These are phyloP conservation scores for Agapornis roseicollis DNA, from an alignment of 2,113 vertebrate genomes.

Conservation along the genomic window DNA sequence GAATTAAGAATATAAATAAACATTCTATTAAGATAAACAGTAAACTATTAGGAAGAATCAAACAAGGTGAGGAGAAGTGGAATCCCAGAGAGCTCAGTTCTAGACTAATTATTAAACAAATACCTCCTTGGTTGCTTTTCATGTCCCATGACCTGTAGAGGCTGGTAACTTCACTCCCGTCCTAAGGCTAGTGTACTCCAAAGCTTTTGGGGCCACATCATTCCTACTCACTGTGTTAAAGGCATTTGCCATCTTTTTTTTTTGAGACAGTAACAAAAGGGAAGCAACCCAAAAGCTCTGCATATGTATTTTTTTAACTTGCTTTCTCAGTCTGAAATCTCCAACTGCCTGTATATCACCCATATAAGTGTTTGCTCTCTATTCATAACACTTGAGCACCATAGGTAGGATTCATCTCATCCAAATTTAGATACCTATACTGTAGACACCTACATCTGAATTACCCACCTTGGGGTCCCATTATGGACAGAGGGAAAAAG, in stretches of 20 bases:
- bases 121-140: not conserved
- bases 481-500: not conserved
- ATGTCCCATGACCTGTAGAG: fast-evolving
- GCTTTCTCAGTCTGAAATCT: not conserved
- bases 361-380: not conserved
- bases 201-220: not conserved
- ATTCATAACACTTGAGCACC: not conserved
- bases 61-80: not conserved
- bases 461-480: not conserved
- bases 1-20: not conserved
- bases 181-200: not conserved
- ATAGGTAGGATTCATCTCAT: not conserved
- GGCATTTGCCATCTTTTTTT: not conserved
- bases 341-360: not conserved
- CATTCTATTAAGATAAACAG: not conserved
- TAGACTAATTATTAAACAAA: not conserved
- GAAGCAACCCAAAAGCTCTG: not conserved
- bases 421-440: not conserved
- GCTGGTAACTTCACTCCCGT: not conserved
- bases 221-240: not conserved
- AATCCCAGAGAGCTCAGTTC: not conserved
- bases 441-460: not conserved
- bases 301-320: not conserved
- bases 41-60: not conserved
- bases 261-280: not conserved